Conservation (phyloP, 2,797 vertebrate genomes). For the Staurois parvus region DNA sequence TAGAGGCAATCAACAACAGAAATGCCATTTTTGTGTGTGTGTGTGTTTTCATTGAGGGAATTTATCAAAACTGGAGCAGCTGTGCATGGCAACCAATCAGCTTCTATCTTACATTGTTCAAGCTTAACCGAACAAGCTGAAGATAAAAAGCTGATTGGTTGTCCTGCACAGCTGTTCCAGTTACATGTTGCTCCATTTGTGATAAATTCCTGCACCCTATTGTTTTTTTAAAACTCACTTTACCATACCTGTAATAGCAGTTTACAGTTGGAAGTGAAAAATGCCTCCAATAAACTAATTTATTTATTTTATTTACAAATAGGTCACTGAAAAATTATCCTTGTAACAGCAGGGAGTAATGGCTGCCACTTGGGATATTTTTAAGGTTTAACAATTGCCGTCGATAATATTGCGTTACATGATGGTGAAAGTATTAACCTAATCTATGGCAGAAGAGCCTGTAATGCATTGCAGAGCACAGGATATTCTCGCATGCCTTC, state of each 20-base stretch:
- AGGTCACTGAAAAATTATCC: background rate
- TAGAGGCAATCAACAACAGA: too few species aligned
- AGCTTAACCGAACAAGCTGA: too few species aligned
- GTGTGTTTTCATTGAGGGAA: too few species aligned
- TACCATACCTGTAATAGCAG: background rate
- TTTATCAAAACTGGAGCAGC: too few species aligned
- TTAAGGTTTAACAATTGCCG: constrained; percentile 34
- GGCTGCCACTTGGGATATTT: constrained; percentile 1
- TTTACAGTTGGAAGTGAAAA: background rate
- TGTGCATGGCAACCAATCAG: too few species aligned
- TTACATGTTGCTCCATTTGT: too few species aligned
- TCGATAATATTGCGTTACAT: constrained; percentile 38
- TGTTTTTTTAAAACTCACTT: background rate
- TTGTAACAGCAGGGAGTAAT: background rate
- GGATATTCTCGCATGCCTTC: constrained; percentile 64
- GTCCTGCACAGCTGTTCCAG: too few species aligned
- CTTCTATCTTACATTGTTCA: too few species aligned
- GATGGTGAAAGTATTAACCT: constrained; percentile 40
- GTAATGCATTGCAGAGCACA: constrained; percentile 57
- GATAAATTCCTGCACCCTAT: background rate
- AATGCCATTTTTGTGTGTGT: too few species aligned
- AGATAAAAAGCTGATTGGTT: too few species aligned
- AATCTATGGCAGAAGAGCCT: constrained; percentile 53
- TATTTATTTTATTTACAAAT: background rate
- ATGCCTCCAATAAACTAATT: background rate